Conservation (phyloP, 2,113 vertebrate species). For the Stigmatopora argus region DNA sequence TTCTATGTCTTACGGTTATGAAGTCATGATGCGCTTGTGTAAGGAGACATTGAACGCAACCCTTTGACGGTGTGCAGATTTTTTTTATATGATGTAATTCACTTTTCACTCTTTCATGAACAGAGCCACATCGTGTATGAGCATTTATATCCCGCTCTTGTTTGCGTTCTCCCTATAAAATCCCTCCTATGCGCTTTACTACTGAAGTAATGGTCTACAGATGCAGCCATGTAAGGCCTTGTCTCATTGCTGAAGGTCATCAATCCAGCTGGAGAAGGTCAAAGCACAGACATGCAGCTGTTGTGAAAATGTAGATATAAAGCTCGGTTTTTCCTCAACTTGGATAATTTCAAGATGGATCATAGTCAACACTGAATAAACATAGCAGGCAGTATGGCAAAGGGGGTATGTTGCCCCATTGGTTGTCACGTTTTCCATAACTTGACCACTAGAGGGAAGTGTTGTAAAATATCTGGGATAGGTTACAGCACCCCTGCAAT, state of each 20-base stretch:
- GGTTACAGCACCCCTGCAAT: too few species aligned
- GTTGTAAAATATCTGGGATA: too few species aligned
- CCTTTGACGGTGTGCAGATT: not conserved
- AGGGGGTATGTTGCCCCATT: slow-evolving; percentile 4
- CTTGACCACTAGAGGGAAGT: too few species aligned
- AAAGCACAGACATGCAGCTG: slow-evolving; percentile 21
- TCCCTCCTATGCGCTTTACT: not conserved
- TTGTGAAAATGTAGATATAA: slow-evolving; percentile 10
- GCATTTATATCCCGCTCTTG: not conserved
- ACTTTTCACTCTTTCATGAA: not conserved
- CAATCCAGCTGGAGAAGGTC: slow-evolving; percentile 42
- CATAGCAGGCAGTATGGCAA: not conserved
- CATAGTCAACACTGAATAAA: not conserved
- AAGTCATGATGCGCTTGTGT: slow-evolving; percentile 17
- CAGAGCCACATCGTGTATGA: not conserved
- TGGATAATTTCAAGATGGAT: not conserved
- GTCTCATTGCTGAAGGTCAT: slow-evolving; percentile 50
- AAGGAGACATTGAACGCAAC: not conserved
- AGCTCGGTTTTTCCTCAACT: not conserved
- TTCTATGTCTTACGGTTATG: slow-evolving; percentile 15
- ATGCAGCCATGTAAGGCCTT: slow-evolving; percentile 29
- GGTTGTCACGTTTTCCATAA: too few species aligned
- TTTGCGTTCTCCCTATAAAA: not conserved
- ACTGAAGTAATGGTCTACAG: slow-evolving; percentile 12
- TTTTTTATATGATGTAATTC: not conserved